Evolutionary conservation across 1,140 invertebrate species (phyloP).

Genomic region (Lethocerus indicus): DNA sequence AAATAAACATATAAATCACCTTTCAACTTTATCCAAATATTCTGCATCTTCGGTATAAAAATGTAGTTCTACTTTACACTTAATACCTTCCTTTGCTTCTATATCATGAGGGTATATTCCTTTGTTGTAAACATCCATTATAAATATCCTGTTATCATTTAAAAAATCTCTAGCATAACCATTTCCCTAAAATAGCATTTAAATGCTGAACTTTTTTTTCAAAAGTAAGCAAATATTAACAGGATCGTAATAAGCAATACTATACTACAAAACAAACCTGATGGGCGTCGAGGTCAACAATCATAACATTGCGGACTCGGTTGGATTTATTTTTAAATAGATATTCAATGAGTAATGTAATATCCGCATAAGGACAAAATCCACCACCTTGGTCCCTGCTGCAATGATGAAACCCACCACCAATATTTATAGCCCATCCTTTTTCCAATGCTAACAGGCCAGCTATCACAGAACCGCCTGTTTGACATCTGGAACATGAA

Average conservation of each 20-base stretch:
- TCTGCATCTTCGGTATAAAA: slow-evolving; percentile 45
- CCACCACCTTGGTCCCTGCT: slow-evolving; percentile 53
- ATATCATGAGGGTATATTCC: slow-evolving; percentile 65
- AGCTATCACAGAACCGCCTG: slow-evolving; percentile 63
- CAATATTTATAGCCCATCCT: slow-evolving; percentile 81
- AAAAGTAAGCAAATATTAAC: too few relatives aligned
- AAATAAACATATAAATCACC: slow-evolving; percentile 7
- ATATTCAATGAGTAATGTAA: slow-evolving; percentile 55
- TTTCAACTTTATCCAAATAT: slow-evolving; percentile 49
- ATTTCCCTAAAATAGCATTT: slow-evolving; percentile 63
- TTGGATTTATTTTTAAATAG: slow-evolving; percentile 36
- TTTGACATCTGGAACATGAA: slow-evolving; percentile 51
- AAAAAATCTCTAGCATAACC: slow-evolving; percentile 70
- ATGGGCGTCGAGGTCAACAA: slow-evolving; percentile 80
- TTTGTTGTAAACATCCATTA: slow-evolving; percentile 74
- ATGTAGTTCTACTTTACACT: slow-evolving; percentile 48
- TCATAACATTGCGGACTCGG: slow-evolving; percentile 51
- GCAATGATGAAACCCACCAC: slow-evolving; percentile 77
- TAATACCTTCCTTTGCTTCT: slow-evolving; percentile 53
- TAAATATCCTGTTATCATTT: slow-evolving; percentile 52
- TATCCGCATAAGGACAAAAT: slow-evolving; percentile 80
- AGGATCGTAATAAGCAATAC: too few relatives aligned
- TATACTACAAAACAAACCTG: slow-evolving; percentile 29
- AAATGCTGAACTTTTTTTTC: too few relatives aligned
- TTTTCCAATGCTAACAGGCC: slow-evolving; percentile 60